Percentiles rank a stretch among this genome's conserved stretches.
Evolutionary conservation across 2,113 vertebrate species (phyloP).

Genomic region (Ammodytes marinus): DNA sequence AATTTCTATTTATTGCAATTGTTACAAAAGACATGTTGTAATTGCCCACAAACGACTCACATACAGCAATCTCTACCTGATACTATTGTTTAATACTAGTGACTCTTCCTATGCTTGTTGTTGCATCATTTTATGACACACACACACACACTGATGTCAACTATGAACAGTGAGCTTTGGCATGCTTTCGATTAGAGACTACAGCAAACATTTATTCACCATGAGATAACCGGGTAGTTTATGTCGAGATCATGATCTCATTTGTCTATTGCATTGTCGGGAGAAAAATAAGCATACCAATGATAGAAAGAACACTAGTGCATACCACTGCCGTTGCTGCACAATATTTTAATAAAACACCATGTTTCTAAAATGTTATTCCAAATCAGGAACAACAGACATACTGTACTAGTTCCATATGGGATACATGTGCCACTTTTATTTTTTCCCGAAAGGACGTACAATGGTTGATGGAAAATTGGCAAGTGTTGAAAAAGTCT

Average conservation of each 20-base stretch:
- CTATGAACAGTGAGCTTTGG: not conserved
- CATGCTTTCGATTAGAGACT: not conserved
- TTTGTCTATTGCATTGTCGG: not conserved
- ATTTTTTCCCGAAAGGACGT: not conserved
- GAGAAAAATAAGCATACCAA: not conserved
- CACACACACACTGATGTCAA: not conserved
- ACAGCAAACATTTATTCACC: not conserved
- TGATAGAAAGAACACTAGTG: not conserved
- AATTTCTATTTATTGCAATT: not conserved
- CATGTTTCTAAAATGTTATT: not conserved
- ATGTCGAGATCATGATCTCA: not conserved
- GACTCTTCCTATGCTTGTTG: conserved; percentile 7
- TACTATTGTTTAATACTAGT: not conserved
- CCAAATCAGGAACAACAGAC: not conserved
- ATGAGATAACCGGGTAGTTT: not conserved
- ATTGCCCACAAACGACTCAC: not conserved
- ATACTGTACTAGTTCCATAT: not conserved
- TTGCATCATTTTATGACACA: conserved; percentile 4
- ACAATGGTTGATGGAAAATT: conserved; percentile 10
- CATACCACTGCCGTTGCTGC: not conserved
- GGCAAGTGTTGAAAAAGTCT: not conserved
- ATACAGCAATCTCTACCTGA: not conserved
- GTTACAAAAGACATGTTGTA: not conserved
- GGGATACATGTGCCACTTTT: not conserved
- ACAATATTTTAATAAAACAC: not conserved